Conservation (phyloP, 2,113 vertebrate genomes). For the Gallinago media region DNA sequence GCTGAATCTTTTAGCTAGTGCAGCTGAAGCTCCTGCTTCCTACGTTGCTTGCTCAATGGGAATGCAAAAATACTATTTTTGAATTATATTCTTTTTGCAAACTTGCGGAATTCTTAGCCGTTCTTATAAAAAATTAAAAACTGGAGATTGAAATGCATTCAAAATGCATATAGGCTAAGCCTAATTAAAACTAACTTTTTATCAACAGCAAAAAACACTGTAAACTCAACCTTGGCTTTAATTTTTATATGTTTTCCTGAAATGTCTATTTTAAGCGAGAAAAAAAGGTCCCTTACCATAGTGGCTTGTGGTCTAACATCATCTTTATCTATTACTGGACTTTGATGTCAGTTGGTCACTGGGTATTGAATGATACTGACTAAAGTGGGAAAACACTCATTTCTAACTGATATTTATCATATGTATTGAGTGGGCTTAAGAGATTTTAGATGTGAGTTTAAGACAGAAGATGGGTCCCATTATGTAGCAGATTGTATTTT, state of each 20-base stretch:
- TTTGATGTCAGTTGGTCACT: not conserved
- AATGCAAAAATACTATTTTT: not conserved
- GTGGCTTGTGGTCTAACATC: not conserved
- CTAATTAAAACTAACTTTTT: not conserved
- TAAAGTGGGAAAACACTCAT: not conserved
- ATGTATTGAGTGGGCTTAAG: not conserved
- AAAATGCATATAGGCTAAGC: not conserved
- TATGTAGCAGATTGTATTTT: not conserved
- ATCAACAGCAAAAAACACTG: not conserved
- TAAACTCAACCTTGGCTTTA: not conserved
- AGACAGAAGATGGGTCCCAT: not conserved
- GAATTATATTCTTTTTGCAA: not conserved
- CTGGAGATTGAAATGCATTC: accelerated
- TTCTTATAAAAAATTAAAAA: not conserved
- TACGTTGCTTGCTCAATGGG: not conserved
- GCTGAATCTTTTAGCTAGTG: not conserved
- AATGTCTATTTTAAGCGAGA: not conserved
- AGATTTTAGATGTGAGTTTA: not conserved
- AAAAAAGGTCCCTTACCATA: not conserved
- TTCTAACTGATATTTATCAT: not conserved
- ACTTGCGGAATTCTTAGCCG: not conserved
- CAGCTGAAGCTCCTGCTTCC: not conserved
- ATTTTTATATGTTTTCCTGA: not conserved
- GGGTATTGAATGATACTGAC: not conserved
- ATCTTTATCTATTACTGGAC: not conserved